Evolutionary conservation across 2,113 vertebrate genomes (phyloP).

Genomic region (Periophthalmodon schlosseri): DNA sequence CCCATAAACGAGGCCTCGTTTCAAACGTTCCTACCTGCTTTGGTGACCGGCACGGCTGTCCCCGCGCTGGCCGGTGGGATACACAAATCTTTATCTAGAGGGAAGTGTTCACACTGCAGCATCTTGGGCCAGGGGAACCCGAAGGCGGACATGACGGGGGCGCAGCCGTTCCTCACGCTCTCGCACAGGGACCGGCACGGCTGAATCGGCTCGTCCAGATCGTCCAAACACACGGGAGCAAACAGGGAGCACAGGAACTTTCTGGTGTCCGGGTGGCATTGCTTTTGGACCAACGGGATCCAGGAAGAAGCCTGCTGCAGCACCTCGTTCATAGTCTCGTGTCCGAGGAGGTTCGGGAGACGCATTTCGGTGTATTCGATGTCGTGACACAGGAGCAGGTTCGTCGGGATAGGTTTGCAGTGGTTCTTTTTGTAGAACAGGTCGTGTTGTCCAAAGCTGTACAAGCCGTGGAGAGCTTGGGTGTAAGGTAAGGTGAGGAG

Average conservation of each 20-base stretch:
- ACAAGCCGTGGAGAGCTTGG: constrained; percentile 83
- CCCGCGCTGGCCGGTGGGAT: constrained; percentile 89
- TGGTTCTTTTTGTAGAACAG: constrained; percentile 89
- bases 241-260: constrained; percentile 98
- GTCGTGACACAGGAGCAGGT: constrained; percentile 88
- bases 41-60: constrained; percentile 81
- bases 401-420: constrained; percentile 91
- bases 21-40: constrained; percentile 78
- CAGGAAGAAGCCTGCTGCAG: constrained; percentile 95
- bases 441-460: constrained; percentile 87
- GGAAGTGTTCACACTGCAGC: constrained; percentile 92
- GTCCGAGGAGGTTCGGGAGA: constrained; percentile 95
- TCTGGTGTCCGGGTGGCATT: constrained; percentile 94
- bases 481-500: constrained; percentile 75
- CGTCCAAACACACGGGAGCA: constrained; percentile 93
- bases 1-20: neutral
- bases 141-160: constrained; percentile 95
- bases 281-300: constrained; percentile 96
- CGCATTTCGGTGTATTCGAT: constrained; percentile 97
- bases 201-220: constrained; percentile 93
- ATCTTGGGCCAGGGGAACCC: constrained; percentile 98
- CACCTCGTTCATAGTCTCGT: constrained; percentile 95
- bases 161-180: constrained; percentile 89
- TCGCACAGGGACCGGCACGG: constrained; percentile 95
- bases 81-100: constrained; percentile 93